phyloP scores from a whole-genome alignment of 2,888 invertebrate genomes.

The Steinernema hermaphroditum region DNA sequence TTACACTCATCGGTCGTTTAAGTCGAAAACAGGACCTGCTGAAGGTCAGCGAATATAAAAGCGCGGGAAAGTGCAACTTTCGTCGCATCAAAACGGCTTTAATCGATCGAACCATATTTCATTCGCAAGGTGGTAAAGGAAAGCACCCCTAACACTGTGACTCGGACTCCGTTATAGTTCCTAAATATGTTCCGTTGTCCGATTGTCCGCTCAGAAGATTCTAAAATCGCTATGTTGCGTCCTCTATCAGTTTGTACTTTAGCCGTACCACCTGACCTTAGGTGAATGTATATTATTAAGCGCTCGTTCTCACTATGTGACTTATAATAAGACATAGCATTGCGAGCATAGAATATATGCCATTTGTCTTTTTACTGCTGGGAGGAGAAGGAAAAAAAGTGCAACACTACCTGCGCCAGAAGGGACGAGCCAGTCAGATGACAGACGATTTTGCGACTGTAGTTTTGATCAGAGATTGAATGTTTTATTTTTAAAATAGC shows the following conservation, averaged over 20 bases:
- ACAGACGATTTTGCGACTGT: too few relatives aligned
- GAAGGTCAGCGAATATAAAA: slow-evolving; percentile 28
- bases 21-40: slow-evolving; percentile 18
- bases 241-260: too few relatives aligned
- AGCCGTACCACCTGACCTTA: too few relatives aligned
- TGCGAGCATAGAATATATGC: not conserved
- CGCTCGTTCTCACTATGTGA: not conserved
- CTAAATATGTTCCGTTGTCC: too few relatives aligned
- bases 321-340: not conserved
- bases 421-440: too few relatives aligned
- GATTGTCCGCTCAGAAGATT: too few relatives aligned
- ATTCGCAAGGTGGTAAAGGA: not conserved
- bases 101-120: slow-evolving; percentile 8
- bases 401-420: not conserved
- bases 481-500: too few relatives aligned
- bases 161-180: too few relatives aligned
- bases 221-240: too few relatives aligned
- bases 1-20: not conserved
- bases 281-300: too few relatives aligned
- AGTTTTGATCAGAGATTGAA: too few relatives aligned
- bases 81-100: not conserved
- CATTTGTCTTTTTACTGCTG: not conserved
- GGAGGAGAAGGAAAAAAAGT: not conserved
- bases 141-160: too few relatives aligned
- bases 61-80: slow-evolving; percentile 31